These are phyloP conservation scores for Astyanax mexicanus DNA, from an alignment of 2,797 vertebrate genomes.

Conservation along the genomic window DNA sequence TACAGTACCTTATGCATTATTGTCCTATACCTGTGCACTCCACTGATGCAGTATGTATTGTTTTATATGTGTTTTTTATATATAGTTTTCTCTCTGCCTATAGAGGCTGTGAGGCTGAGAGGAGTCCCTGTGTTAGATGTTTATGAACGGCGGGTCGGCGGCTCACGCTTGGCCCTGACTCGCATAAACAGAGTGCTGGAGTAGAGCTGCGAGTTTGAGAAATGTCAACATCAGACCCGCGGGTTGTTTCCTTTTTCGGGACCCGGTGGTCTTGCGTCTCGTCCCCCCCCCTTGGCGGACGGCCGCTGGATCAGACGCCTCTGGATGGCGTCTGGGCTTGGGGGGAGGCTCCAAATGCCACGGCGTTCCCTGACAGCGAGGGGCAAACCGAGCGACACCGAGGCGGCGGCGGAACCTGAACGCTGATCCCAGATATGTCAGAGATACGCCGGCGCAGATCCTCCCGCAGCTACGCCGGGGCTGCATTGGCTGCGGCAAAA, in stretches of 20 bases:
- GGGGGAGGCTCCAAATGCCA: conserved; percentile 60
- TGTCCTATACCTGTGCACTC: background rate
- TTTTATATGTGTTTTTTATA: conserved; percentile 10
- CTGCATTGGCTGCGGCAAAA: conserved; percentile 49
- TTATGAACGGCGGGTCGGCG: conserved; percentile 39
- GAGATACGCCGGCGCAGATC: conserved; percentile 34
- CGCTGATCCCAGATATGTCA: conserved; percentile 60
- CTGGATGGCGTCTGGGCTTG: conserved; percentile 44
- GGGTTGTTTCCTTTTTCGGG: conserved; percentile 57
- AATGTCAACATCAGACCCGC: conserved; percentile 70
- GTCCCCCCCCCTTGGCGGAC: conserved; percentile 54
- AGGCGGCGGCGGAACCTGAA: conserved; percentile 50
- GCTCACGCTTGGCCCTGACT: conserved; percentile 36
- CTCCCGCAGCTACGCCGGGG: conserved; percentile 36
- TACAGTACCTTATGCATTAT: background rate
- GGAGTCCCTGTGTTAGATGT: conserved; percentile 4
- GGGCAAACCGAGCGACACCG: conserved; percentile 51
- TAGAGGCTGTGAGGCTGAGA: too few species aligned
- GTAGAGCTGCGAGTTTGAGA: conserved; percentile 50
- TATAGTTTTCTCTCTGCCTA: background rate
- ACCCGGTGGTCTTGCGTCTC: conserved; percentile 58
- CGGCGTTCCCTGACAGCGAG: conserved; percentile 55
- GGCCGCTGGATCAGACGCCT: conserved; percentile 61
- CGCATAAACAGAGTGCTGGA: conserved; percentile 54
- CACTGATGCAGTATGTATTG: background rate